Evolutionary conservation across 1,140 invertebrate genomes (phyloP).

Genomic region (Eumaeus atala): DNA sequence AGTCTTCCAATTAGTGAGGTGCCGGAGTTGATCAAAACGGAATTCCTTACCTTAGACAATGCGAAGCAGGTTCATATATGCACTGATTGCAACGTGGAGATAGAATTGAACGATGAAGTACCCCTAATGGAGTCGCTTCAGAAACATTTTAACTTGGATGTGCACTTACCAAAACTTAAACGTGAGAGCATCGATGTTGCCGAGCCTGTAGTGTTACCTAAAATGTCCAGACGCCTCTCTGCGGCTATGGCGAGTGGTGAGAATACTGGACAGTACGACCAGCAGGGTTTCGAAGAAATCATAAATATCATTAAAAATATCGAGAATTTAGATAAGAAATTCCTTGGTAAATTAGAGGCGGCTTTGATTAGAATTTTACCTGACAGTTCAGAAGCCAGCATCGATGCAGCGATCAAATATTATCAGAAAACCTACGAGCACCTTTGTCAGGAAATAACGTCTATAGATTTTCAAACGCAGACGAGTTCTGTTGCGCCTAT

Average conservation of each 20-base stretch:
- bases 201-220: conserved; percentile 53
- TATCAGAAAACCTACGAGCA: conserved; percentile 47
- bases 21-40: conserved; percentile 55
- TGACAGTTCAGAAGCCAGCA: conserved; percentile 55
- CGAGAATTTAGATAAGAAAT: conserved; percentile 50
- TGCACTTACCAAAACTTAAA: conserved; percentile 57
- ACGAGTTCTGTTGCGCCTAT: conserved; percentile 62
- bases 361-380: conserved; percentile 45
- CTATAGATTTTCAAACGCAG: conserved; percentile 50
- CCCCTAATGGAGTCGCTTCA: conserved; percentile 62
- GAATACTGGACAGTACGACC: conserved; percentile 26
- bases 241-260: conserved; percentile 56
- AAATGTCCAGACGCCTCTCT: conserved; percentile 58
- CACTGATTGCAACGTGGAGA: conserved; percentile 59
- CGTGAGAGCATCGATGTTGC: conserved; percentile 61
- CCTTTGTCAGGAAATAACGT: conserved; percentile 41
- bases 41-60: conserved; percentile 41
- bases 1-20: conserved; percentile 62
- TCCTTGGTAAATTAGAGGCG: conserved; percentile 42
- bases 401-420: conserved; percentile 50
- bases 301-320: conserved; percentile 39
- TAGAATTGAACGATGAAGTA: conserved; percentile 55
- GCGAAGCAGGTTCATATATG: conserved; percentile 63
- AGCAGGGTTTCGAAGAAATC: conserved; percentile 40
- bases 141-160: conserved; percentile 55